Evolutionary conservation across 1,140 invertebrate species (phyloP).

Genomic region (Drosophila hydei): DNA sequence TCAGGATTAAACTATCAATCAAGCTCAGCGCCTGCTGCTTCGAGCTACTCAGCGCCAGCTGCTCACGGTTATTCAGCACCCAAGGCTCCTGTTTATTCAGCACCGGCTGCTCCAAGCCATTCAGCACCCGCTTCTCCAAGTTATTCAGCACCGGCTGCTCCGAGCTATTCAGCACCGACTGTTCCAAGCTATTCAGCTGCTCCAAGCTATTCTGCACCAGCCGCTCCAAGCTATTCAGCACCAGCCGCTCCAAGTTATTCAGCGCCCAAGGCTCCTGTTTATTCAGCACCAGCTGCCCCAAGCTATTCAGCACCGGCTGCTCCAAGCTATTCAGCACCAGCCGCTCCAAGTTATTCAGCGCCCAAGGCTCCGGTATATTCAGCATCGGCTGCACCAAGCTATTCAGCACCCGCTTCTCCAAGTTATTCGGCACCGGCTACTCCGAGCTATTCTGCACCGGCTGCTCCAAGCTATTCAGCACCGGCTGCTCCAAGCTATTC

Average conservation of each 20-base stretch:
- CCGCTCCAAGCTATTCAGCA: slow-evolving; percentile 22
- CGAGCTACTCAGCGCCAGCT: slow-evolving; percentile 49
- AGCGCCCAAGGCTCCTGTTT: slow-evolving; percentile 28
- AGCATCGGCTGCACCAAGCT: not conserved
- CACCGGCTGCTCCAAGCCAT: slow-evolving; percentile 18
- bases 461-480: slow-evolving; percentile 11
- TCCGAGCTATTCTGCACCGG: not conserved
- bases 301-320: slow-evolving; percentile 25
- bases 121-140: slow-evolving; percentile 26
- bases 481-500: slow-evolving; percentile 12
- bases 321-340: slow-evolving; percentile 20
- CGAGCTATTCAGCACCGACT: slow-evolving; percentile 24
- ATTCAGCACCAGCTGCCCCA: slow-evolving; percentile 30
- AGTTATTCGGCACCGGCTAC: no score
- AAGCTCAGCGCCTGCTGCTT: slow-evolving; percentile 27
- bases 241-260: slow-evolving; percentile 27
- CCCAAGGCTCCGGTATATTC: not conserved
- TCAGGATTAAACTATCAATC: slow-evolving; percentile 40
- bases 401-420: not conserved
- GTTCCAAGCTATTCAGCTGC: slow-evolving; percentile 13
- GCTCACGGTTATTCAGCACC: no score
- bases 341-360: not conserved
- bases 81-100: slow-evolving; percentile 28
- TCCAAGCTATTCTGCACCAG: not conserved
- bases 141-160: slow-evolving; percentile 22